These are phyloP conservation scores for Antennarius maculatus DNA, from an alignment of 2,797 vertebrate species.

Conservation along the genomic window DNA sequence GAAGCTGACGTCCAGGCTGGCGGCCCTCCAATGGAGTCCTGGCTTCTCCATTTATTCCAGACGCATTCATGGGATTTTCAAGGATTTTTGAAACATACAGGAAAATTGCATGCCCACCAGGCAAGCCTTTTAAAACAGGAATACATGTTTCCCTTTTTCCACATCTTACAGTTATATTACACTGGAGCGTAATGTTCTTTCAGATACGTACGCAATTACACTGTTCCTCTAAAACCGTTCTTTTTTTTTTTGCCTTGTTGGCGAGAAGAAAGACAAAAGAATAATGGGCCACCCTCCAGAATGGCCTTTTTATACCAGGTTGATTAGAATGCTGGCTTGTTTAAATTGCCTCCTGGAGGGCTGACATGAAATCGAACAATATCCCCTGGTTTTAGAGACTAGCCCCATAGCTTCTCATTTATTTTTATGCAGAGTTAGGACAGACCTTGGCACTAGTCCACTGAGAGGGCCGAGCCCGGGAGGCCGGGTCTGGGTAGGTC, in stretches of 20 bases:
- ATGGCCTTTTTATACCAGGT: slow-evolving; percentile 69
- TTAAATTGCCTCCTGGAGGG: slow-evolving; percentile 82
- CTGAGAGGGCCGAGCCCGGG: slow-evolving; percentile 65
- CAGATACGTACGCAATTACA: slow-evolving; percentile 44
- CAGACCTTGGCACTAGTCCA: slow-evolving; percentile 66
- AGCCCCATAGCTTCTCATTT: slow-evolving; percentile 81
- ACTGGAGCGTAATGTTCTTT: slow-evolving; percentile 51
- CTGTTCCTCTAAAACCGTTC: slow-evolving; percentile 47
- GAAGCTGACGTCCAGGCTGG: slow-evolving; percentile 21
- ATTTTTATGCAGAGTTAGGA: slow-evolving; percentile 79
- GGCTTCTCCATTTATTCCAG: background rate
- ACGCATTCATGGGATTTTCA: slow-evolving; percentile 7
- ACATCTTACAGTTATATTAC: slow-evolving; percentile 42
- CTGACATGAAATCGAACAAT: slow-evolving; percentile 81
- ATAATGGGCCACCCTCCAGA: slow-evolving; percentile 63
- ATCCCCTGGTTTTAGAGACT: slow-evolving; percentile 75
- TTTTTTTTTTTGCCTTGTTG: slow-evolving; percentile 55
- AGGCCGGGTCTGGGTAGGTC: slow-evolving; percentile 66
- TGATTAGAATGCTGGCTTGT: slow-evolving; percentile 81
- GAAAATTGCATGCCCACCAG: slow-evolving; percentile 10
- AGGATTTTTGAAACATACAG: slow-evolving; percentile 10
- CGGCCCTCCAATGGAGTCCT: slow-evolving; percentile 1
- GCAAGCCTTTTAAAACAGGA: slow-evolving; percentile 29
- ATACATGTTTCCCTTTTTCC: slow-evolving; percentile 37
- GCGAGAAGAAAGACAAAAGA: slow-evolving; percentile 10